Evolutionary conservation across 2,797 vertebrate genomes (phyloP), one percentile per base, ranked within the genome.

Genomic region (Melanotaenia nigrans): DNA sequence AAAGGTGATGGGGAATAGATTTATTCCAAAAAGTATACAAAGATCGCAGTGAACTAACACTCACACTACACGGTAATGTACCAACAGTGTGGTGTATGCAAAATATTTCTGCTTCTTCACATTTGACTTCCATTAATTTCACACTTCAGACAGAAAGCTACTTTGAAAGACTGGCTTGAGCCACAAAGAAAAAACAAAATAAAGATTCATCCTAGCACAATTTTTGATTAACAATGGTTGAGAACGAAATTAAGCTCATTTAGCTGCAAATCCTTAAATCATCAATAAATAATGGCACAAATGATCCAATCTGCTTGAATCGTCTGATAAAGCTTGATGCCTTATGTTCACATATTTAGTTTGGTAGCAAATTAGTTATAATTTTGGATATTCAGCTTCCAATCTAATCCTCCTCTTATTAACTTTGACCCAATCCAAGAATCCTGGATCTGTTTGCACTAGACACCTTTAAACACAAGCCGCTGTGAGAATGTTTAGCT

Each of bases 401-500:
- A 36, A 20, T 53, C 14, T 32, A 53, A 53, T 69, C 51, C 35
- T 56, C 53, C 14, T 74, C 36, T 24, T 38, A 42, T 30, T 33
- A 38, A 2, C 54, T 5, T 54, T 75, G 24, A 36, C 40, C 22
- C n/a, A 42, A 30, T n/a, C 59, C 13, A 60, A 77, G 64, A 64
- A 62, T 38, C 40, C 18, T 55, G 58, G 13, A 9, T 5, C 18
- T 53, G 24, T 72, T 71, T 66, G 56, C 20, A 30, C 53, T 61
- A 24, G 32, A 80, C 38, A 61, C 24, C 30, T 1, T 67, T 24
- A 33, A 20, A 6, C 20, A 55, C 22, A 38, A 49, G 47, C 32
- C 14, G 63, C 62, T 69, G 42, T 57, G 56, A 67, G 35, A 78
- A 66, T 32, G 47, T 70, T 83, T 55, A 24, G 42, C 35, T 45